Base-by-base conservation (phyloP, 2,888 invertebrate genomes). In the Eupithecia vulgata region DNA sequence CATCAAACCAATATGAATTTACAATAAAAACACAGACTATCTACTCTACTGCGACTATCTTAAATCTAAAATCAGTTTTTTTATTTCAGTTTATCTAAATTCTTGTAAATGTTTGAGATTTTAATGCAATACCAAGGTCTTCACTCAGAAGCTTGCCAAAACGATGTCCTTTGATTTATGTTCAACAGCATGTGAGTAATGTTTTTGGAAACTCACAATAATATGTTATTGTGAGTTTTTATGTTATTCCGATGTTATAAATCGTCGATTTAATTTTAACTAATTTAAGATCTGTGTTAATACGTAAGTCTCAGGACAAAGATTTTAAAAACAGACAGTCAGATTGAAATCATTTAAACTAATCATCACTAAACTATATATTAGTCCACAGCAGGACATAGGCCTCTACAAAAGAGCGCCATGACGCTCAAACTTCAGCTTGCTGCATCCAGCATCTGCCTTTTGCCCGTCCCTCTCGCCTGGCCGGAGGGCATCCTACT, bases 101-200 rank as follows among this genome's bases (percentile, higher is more conserved):
- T 81, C 80, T 68, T 64, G 74, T 80, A 82, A 87, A 87, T 85
- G 86, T 88, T 86, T 82, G 81, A 80, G 81, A 84, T 85, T 85
- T 85, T 87, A 87, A 87, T 85, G 84, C 84, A 80, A 75, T 76
- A 81, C 80, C 90, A 87, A 90, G 90, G 91, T 82, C 86, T 79
- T 68, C 72, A 68, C 76, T 74, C 78, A 78, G 78, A 76, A 76
- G 82, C 80, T 87, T 88, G 90, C 90, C 91, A 90, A 90, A 85
- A 87, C 82, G 81, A 80, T 86, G 81, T 84, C 83, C 80, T 80
- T 82, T 84, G 87, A 87, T 85, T 81, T 82, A 87, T 84, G 73
- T 74, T 68, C 62, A 75, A 76, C 68, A 80, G 73, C 78, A 75
- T 4, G 65, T 81, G 79, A 81, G 52, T 76, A 78, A 78, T 78